Conservation (phyloP, 1,140 invertebrate genomes). For the Dermatophagoides farinae region DNA sequence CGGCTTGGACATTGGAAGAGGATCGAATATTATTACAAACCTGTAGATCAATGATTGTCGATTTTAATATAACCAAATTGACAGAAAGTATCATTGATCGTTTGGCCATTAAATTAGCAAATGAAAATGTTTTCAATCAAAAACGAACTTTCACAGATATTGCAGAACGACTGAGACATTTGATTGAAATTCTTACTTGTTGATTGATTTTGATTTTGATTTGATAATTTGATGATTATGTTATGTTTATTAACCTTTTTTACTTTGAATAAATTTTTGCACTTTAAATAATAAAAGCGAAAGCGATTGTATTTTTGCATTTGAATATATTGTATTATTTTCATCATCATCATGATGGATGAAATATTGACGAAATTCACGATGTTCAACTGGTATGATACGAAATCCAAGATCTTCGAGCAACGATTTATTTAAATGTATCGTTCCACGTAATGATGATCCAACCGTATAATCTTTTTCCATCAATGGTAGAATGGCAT, state of each 20-base stretch:
- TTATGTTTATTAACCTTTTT: too few relatives aligned
- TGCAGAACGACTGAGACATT: not conserved
- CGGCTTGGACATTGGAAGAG: slow-evolving; percentile 11
- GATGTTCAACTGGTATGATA: not conserved
- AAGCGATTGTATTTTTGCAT: not conserved
- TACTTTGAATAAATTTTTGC: too few relatives aligned
- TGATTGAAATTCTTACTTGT: not conserved
- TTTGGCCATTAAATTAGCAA: not conserved
- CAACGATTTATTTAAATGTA: not conserved
- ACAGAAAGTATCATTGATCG: not conserved
- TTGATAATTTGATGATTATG: too few relatives aligned
- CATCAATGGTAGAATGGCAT: not conserved
- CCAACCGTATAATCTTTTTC: not conserved
- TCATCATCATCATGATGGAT: too few relatives aligned
- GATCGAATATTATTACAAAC: slow-evolving; percentile 11
- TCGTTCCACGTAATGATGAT: not conserved
- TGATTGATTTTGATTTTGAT: too few relatives aligned
- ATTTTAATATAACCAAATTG: not conserved
- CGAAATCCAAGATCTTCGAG: slow-evolving; percentile 1
- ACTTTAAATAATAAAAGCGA: too few relatives aligned
- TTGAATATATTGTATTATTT: not conserved
- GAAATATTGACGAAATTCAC: not conserved
- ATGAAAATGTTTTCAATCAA: not conserved
- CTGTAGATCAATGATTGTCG: slow-evolving; percentile 2
- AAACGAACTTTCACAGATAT: not conserved